Conservation (phyloP, 1,140 invertebrate species). For the Battus philenor region DNA sequence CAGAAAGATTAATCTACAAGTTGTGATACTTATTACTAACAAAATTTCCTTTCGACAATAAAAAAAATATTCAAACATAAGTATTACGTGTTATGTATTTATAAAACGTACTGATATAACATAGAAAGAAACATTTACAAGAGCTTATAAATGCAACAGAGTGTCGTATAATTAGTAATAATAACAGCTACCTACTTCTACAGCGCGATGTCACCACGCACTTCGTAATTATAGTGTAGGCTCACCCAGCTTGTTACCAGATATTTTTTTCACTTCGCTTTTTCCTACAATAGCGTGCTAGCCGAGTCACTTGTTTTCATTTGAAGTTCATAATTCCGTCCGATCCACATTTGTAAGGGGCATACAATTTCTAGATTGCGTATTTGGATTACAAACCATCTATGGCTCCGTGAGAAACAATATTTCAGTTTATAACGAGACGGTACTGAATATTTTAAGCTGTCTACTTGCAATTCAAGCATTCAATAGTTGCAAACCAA, state of each 20-base stretch:
- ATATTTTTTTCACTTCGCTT: not conserved
- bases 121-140: no score
- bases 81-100: no score
- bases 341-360: conserved; percentile 1
- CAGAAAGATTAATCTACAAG: no score
- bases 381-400: not conserved
- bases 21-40: no score
- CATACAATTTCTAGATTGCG: conserved; percentile 1
- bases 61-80: no score
- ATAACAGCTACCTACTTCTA: no score
- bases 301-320: not conserved
- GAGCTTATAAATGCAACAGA: no score
- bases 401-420: conserved; percentile 4
- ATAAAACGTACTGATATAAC: no score
- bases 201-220: conserved; percentile 1
- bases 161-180: no score
- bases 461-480: conserved; percentile 1
- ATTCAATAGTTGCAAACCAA: not conserved
- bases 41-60: no score
- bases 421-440: conserved; percentile 24
- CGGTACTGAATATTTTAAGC: conserved; percentile 20
- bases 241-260: not conserved
- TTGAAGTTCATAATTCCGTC: not conserved
- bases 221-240: not conserved
- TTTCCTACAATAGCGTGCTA: conserved; percentile 7